Base-by-base conservation (phyloP, 2,888 invertebrate species). In the Camptogramma bilineatum region DNA sequence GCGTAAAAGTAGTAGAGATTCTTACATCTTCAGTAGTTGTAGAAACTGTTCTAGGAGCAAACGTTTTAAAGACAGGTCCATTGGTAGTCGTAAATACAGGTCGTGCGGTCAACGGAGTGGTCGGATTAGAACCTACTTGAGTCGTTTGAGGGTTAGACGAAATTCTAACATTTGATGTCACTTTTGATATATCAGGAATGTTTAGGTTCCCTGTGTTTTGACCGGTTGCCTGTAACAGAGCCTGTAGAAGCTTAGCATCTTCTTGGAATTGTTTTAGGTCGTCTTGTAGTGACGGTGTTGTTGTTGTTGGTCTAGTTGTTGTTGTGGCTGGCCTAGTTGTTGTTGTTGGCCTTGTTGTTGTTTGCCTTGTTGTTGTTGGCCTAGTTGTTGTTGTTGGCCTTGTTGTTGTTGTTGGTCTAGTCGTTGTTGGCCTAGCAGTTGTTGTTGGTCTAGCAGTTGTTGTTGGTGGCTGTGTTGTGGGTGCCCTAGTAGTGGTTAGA, bases 81-180 rank as follows among this genome's bases (percentile, higher is more conserved):
- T 75, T 76, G 72, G 85, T 85, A 44, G 85, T 84, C 53, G 85
- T 82, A 68, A 85, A 91, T 7, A 91, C 82, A 16, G 91, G 92
- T 57, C 87, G 83, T 65, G 85, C 69, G 68, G 84, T 88, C 59
- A 86, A 73, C 24, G 88, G 85, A 28, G 90, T 90, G 5, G 91
- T 91, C 24, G 90, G 86, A 70, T 85, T 89, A 44, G 89, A 86
- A 21, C 80, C 82, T 68, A 87, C 64, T 28, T 88, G 87, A 18
- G 91, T 90, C 17, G 88, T 87, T 60, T 82, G 82, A 52, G 87
- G 88, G 63, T 90, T 88, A 46, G 90, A 90, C 21, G 90, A 85
- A 72, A 92, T 85, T 69, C 91, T 85, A 28, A 92, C 87, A 69
- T 91, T 91, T 51, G 92, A 91, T 21, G 91, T 91, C 19, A 89